Conservation (phyloP, 2,888 invertebrate species). For the Ernsta delagoae region DNA sequence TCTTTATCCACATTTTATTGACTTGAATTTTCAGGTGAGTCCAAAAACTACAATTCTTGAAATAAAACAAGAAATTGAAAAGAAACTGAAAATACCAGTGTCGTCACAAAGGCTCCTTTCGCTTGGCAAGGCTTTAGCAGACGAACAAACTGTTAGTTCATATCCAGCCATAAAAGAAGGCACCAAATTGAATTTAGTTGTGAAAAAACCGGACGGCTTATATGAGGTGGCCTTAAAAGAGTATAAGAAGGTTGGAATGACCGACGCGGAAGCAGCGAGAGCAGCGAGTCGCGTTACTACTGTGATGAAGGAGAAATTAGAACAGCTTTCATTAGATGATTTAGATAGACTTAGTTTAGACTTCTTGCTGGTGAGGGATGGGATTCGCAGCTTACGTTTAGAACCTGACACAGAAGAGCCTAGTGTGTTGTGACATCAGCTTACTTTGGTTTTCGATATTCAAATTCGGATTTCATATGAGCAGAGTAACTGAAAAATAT, state of each 20-base stretch:
- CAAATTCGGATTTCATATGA: conserved; percentile 2
- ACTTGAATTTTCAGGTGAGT: conserved; percentile 67
- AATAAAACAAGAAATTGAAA: conserved; percentile 88
- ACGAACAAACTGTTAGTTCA: conserved; percentile 88
- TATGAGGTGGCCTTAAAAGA: conserved; percentile 84
- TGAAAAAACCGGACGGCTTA: conserved; percentile 88
- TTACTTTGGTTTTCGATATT: not conserved
- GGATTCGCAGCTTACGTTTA: conserved; percentile 44
- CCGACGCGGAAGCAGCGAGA: conserved; percentile 86
- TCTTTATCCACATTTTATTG: not conserved
- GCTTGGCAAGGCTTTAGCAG: conserved; percentile 89
- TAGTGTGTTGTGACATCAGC: conserved; percentile 26
- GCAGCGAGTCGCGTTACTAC: conserved; percentile 85
- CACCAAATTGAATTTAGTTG: conserved; percentile 88
- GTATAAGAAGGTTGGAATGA: conserved; percentile 84
- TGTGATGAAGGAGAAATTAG: conserved; percentile 79
- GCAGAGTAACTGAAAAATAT: not conserved
- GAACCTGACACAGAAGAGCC: conserved; percentile 41
- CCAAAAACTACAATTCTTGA: conserved; percentile 86
- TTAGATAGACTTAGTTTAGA: conserved; percentile 73
- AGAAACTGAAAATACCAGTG: conserved; percentile 87
- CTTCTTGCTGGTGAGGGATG: conserved; percentile 57
- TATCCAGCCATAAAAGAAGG: conserved; percentile 91
- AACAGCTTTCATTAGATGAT: conserved; percentile 85
- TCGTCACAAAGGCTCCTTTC: conserved; percentile 89